Percentiles rank a stretch among this genome's conserved stretches.
phyloP scores from a whole-genome alignment of 2,113 vertebrate genomes.

The Ptilonorhynchus violaceus region DNA sequence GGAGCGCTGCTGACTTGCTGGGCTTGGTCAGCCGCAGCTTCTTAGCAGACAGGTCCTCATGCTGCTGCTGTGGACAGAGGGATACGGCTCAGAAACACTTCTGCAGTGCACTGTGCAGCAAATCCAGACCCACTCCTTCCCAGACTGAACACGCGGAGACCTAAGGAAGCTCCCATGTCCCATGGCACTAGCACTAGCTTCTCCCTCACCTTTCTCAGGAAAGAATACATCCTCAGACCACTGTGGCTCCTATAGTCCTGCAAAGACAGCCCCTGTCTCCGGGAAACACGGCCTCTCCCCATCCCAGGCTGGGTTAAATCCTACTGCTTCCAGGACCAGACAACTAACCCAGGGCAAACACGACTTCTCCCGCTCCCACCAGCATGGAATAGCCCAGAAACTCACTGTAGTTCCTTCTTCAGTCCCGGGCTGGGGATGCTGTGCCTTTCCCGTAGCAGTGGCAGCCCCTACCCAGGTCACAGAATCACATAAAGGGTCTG shows the following conservation, averaged over 20 bases:
- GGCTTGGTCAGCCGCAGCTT: conserved; percentile 94
- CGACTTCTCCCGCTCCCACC: accelerated
- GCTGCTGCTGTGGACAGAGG: conserved; percentile 73
- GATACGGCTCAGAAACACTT: background rate
- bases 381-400: background rate
- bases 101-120: no score
- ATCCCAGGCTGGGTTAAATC: background rate
- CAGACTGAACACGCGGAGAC: accelerated
- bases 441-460: accelerated
- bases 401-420: accelerated
- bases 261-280: accelerated
- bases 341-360: background rate
- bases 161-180: background rate
- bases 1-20: conserved; percentile 93
- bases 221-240: accelerated
- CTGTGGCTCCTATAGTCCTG: background rate
- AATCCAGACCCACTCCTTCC: background rate
- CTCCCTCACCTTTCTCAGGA: accelerated
- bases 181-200: accelerated
- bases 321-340: background rate
- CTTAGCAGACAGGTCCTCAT: conserved; percentile 86
- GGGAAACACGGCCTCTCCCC: accelerated
- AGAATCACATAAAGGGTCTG: background rate
- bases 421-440: accelerated
- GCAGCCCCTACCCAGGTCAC: no score